Evolutionary conservation across 2,797 vertebrate species (phyloP).

Genomic region (Cuculus canorus): DNA sequence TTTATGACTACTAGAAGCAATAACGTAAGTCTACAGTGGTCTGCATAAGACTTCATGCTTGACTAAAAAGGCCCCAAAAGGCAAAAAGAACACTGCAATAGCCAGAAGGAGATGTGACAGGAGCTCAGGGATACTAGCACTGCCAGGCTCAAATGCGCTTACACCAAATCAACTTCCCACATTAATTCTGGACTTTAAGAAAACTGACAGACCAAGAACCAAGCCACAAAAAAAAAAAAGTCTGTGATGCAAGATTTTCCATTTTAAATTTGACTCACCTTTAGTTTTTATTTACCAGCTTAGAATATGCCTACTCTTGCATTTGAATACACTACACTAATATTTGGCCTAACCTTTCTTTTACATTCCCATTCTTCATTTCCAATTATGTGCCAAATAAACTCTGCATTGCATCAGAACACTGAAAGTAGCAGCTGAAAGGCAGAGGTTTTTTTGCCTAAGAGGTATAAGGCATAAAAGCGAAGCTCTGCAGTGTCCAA

Average conservation of each 20-base stretch:
- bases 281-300: neutral
- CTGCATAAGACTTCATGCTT: neutral
- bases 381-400: constrained; percentile 7
- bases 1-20: neutral
- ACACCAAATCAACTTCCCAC: neutral
- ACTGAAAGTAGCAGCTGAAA: neutral
- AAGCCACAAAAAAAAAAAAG: neutral
- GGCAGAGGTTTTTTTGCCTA: neutral
- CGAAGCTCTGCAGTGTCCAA: neutral
- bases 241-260: neutral
- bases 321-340: neutral
- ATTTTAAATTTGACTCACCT: neutral
- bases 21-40: neutral
- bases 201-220: neutral
- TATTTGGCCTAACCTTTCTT: neutral
- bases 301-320: neutral
- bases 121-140: neutral
- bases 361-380: neutral
- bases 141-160: neutral
- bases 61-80: neutral
- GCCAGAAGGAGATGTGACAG: neutral
- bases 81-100: neutral
- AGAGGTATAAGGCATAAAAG: neutral
- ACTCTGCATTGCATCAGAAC: neutral
- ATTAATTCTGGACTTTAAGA: neutral